phyloP scores from a whole-genome alignment of 2,888 invertebrate genomes.

The Acholoe squamosa region DNA sequence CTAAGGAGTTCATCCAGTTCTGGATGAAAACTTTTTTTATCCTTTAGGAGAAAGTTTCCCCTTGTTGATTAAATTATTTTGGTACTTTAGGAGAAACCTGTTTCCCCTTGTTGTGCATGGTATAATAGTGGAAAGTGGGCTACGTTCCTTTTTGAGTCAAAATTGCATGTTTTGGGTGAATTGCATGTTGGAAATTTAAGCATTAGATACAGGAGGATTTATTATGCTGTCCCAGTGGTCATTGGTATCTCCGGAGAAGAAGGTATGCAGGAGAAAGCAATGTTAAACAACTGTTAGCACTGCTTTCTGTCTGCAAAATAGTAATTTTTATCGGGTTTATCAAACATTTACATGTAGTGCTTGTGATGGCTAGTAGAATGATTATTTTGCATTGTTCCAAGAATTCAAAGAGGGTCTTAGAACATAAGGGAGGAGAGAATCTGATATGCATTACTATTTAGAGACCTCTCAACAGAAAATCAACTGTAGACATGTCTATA shows the following conservation, averaged over 20 bases:
- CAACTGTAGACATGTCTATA: too few species aligned
- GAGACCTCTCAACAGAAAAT: too few species aligned
- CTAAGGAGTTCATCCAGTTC: too few species aligned
- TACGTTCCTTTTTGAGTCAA: not conserved
- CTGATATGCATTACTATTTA: too few species aligned
- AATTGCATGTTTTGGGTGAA: slow-evolving; percentile 7
- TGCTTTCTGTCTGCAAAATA: not conserved
- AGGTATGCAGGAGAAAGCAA: not conserved
- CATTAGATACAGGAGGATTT: not conserved
- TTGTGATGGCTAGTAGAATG: too few species aligned
- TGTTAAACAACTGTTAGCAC: not conserved
- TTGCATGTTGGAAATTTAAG: not conserved
- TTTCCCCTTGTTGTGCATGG: not conserved
- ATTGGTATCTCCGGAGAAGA: not conserved
- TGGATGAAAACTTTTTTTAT: not conserved
- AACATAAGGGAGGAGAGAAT: too few species aligned
- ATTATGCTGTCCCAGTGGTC: not conserved
- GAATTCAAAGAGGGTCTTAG: too few species aligned
- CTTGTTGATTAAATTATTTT: not conserved
- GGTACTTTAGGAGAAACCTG: not conserved
- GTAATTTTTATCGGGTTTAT: too few species aligned
- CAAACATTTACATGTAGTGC: too few species aligned
- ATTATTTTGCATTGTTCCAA: too few species aligned
- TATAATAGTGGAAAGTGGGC: not conserved
- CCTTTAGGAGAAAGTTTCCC: not conserved